Evolutionary conservation across 2,888 invertebrate species (phyloP), one percentile per base, ranked within the genome.

Genomic region (Pristionchus mayeri): DNA sequence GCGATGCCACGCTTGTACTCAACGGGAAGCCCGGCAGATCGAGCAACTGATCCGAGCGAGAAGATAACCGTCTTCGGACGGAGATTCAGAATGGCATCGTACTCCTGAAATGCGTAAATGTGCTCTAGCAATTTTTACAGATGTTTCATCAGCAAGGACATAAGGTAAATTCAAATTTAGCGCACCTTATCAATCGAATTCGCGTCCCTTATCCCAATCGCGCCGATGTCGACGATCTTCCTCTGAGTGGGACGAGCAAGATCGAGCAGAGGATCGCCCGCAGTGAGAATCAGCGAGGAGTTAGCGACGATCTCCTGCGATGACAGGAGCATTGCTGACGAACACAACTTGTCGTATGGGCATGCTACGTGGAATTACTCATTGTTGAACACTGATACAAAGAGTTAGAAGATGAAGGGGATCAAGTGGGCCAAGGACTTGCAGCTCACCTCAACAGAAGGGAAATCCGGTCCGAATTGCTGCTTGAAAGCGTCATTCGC

Each of bases 221-320:
- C 76, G 1, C 76, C 76, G 34, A 78, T 78, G 50, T 78, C 76
- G 48, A 78, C 21, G 2, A 78, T 50, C 30, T 78, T 78, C 24
- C 76, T 24, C 18, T 30, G 50, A 1, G 76, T 78, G 18, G 76
- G 76, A 18, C 76, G 48, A 50, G 76, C 18, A 0, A 78, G 30
- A 50, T 78, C 76, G 50, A 78, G 27, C 11, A 78, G 50, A 30
- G 76, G 76, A 78, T 78, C 76, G 0, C 50, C 76, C 0, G 76
- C 76, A 40, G 76, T 78, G 16, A 78, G 6, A 6, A 78, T 78
- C 3, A 78, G 50, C 18, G 76, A 78, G 4, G 76, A 3, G 18
- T 48, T 50, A 11, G 76, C 48, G 9, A 78, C 40, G 21, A 78
- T 78, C 50, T 48, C 48, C 76, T 78, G 50, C 27, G 30, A 57